Evolutionary conservation across 2,113 vertebrate genomes (phyloP), one percentile per base, ranked within the genome.

Genomic region (Ophthalmolycus amberensis): DNA sequence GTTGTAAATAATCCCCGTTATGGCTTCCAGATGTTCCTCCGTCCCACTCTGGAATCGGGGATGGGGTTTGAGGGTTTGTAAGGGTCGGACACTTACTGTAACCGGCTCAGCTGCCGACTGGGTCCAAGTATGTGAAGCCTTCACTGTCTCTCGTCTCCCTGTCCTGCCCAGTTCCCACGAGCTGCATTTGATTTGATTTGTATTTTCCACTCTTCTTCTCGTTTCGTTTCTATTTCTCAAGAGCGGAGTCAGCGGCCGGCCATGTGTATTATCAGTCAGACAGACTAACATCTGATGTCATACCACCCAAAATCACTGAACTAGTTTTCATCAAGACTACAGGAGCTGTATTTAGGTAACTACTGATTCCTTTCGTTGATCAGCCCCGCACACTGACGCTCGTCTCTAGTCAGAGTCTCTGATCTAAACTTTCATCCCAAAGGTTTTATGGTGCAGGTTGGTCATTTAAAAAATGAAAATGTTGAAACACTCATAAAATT

Each of bases 1-100:
- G 91, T 92, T 88, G 92, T 94, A 94, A 94, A 94, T 94, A 94
- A 93, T 94, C 90, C 83, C 67, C 74, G 67, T 94, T 94, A 95
- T 95, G 88, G 85, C 88, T 95, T 95, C 94, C 95, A 95, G 95
- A 95, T 95, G 94, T 95, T 89, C 86, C 90, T 82, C 85, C 63
- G 27, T 92, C 89, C 80, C 75, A 44, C 83, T 91, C 79, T 70
- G 78, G 78, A 82, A 71, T 70, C 80, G 56, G 82, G 56, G 86
- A 70, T 86, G 76, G 80, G 81, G 58, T 75, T 82, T 82, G 81
- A 89, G 88, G n/a, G 27, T 75, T 44, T 89, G 77, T 84, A 74
- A 90, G 85, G 8, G 76, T 87, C 79, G 85, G 90, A 92, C 90
- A 85, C 77, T 88, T 82, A 88, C 74, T 87, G 86, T 91, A 89